phyloP scores from a whole-genome alignment of 2,113 vertebrate genomes.

The Saccopteryx leptura region DNA sequence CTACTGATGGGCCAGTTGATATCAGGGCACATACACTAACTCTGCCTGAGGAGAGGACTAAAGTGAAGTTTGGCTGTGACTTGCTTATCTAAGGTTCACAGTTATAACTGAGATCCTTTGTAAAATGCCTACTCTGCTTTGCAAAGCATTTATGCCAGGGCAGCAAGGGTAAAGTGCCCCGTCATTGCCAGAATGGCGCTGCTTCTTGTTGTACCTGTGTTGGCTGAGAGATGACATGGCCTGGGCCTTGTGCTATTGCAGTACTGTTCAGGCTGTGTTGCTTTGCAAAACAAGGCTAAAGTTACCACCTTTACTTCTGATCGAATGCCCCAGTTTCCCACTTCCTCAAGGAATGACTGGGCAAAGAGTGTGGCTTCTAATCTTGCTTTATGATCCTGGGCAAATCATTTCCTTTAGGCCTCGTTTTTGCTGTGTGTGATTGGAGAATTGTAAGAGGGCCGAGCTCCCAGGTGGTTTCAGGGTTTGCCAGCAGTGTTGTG shows the following conservation, averaged over 20 bases:
- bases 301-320: not conserved
- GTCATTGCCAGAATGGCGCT: not conserved
- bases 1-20: not conserved
- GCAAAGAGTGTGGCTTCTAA: not conserved
- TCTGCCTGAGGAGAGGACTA: not conserved
- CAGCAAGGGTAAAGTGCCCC: not conserved
- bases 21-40: not conserved
- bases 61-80: not conserved
- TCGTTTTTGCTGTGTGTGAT: not conserved
- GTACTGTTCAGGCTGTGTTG: not conserved
- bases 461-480: not conserved
- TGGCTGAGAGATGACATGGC: not conserved
- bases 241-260: not conserved
- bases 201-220: not conserved
- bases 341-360: not conserved
- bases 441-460: not conserved
- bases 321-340: not conserved
- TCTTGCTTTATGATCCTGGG: slow-evolving; percentile 17
- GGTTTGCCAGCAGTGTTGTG: not conserved
- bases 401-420: not conserved
- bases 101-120: not conserved
- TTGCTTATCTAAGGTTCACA: not conserved
- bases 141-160: not conserved
- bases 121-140: not conserved
- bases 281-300: slow-evolving; percentile 16